Evolutionary conservation across 2,113 vertebrate species (phyloP).

Genomic region (Pyrgilauda ruficollis): DNA sequence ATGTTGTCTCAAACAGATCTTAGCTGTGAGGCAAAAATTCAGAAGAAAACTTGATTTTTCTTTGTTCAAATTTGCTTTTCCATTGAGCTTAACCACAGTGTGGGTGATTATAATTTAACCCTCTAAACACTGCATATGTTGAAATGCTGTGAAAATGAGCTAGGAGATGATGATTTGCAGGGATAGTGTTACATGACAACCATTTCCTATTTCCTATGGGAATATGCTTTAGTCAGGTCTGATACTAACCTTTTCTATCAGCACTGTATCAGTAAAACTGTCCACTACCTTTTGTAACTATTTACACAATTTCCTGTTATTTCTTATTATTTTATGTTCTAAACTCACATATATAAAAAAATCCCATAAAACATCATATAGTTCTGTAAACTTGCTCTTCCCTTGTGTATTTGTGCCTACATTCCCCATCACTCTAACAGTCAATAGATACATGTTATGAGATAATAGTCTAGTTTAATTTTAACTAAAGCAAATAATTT

Average conservation of each 20-base stretch:
- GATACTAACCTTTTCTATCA: background rate
- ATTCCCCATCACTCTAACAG: background rate
- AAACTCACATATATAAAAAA: background rate
- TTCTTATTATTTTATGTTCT: background rate
- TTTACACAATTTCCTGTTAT: background rate
- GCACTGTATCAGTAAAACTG: background rate
- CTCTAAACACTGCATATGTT: background rate
- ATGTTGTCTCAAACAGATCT: conserved; percentile 47
- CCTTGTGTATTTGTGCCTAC: background rate
- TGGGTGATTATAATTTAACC: conserved; percentile 5
- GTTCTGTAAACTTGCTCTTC: background rate
- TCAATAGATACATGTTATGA: background rate
- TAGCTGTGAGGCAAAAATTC: conserved; percentile 48
- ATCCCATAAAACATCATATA: accelerated
- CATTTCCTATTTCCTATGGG: background rate
- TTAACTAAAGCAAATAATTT: background rate
- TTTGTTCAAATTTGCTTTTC: conserved; percentile 31
- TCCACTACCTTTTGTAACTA: background rate
- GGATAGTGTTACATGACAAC: background rate
- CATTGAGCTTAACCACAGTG: background rate
- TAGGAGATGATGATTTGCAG: background rate
- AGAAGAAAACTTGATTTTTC: conserved; percentile 1
- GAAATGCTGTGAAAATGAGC: background rate
- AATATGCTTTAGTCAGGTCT: background rate
- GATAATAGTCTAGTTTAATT: background rate